A percentile compares a stretch with the other conserved stretches of the same genome.
Evolutionary conservation across 1,140 invertebrate species (phyloP).

Genomic region (Zaprionus vittiger): DNA sequence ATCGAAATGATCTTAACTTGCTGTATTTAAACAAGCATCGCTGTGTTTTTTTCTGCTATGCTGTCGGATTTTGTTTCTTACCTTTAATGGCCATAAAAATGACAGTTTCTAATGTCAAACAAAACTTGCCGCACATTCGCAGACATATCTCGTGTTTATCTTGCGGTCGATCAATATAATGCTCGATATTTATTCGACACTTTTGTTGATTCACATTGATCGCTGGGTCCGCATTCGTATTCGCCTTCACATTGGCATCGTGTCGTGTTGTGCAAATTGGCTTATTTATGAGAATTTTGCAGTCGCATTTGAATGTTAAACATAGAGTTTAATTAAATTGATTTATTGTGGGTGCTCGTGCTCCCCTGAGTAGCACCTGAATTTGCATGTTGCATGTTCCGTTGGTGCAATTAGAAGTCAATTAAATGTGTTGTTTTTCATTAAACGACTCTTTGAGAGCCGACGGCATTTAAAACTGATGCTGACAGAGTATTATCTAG

Average conservation of each 20-base stretch:
- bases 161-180: conserved; percentile 54
- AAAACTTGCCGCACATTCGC: conserved; percentile 54
- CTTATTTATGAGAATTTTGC: conserved; percentile 60
- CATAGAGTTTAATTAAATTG: conserved; percentile 70
- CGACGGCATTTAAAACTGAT: neutral
- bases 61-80: neutral
- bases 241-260: conserved; percentile 44
- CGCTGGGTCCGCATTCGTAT: conserved; percentile 9
- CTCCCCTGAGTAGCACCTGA: conserved; percentile 17
- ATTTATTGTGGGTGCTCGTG: conserved; percentile 70
- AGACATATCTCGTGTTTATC: conserved; percentile 26
- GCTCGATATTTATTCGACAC: conserved; percentile 55
- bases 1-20: neutral
- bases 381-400: conserved; percentile 35
- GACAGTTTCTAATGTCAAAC: conserved; percentile 77
- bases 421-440: conserved; percentile 49
- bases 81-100: conserved; percentile 44
- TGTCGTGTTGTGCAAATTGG: conserved; percentile 62
- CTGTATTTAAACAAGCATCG: no score
- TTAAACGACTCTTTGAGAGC: neutral
- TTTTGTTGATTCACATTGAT: conserved; percentile 42
- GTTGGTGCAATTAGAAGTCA: conserved; percentile 63
- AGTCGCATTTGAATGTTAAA: conserved; percentile 73
- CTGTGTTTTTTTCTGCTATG: neutral
- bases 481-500: conserved; percentile 11